Evolutionary conservation across 1,140 invertebrate genomes (phyloP), one percentile per base, ranked within the genome.

Genomic region (Lamellibrachia luymesi): DNA sequence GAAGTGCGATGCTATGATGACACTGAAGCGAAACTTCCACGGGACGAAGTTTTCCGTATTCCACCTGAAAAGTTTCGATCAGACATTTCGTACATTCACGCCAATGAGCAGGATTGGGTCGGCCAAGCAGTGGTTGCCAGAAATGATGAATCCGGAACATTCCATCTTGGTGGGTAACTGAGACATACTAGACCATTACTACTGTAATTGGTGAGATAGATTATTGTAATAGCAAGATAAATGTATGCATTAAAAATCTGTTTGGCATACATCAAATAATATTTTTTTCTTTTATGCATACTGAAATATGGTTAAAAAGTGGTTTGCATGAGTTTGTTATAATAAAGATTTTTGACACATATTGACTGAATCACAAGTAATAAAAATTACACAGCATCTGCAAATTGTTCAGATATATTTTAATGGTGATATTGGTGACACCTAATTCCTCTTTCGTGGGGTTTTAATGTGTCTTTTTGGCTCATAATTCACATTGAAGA

Each of bases 1-100:
- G 80, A 92, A 38, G 94, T 96, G 4, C 91, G 94, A 52, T 95
- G 95, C 94, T 95, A 95, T 93, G 95, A 96, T 94, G 94, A 93
- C 27, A 92, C 90, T 25, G 91, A 94, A 80, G 92, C 93, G 7
- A 27, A 50, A 50, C 92, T 96, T 50, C 50, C 94, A 6, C 50
- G 92, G 17, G 93, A 93, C 13, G 95, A 95, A 51, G 94, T 95
- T 80, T 96, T 95, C 93, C 94, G 91, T 13, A 94, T 95, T 27
- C 90, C 94, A 1, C 92, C 92, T 27, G 94, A 94, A 38, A 95
- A 95, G 93, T 96, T 94, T 93, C 92, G 95, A 13, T 50, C 93
- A 50, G 95, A 95, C 92, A 94, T 96, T 38, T 93, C 94, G 2
- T 94, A 95, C 93, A 96, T 96, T 25, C 92, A 94, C 22, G 93